Evolutionary conservation across 2,113 vertebrate species (phyloP).

Genomic region (Burhinus bistriatus): DNA sequence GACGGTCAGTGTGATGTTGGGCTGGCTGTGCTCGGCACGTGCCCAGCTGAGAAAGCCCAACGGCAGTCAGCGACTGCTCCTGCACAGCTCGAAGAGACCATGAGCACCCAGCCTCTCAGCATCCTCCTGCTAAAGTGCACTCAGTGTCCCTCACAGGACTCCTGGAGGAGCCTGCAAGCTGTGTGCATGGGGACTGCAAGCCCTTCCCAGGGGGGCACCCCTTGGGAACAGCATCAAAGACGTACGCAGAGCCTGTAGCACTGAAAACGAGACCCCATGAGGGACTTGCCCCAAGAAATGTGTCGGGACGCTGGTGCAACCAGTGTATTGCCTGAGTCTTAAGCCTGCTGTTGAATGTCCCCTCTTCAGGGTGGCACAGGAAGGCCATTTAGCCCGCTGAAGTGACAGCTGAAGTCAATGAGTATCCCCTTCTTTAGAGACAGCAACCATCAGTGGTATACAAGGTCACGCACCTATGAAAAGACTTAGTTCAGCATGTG

Average conservation of each 20-base stretch:
- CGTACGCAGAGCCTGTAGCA: background rate
- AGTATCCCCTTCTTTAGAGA: background rate
- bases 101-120: background rate
- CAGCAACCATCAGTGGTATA: background rate
- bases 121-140: accelerated
- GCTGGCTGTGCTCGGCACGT: accelerated
- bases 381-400: background rate
- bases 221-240: background rate
- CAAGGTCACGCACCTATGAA: background rate
- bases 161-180: background rate
- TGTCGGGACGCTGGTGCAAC: too few species aligned
- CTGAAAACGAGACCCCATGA: background rate
- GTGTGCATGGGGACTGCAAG: background rate
- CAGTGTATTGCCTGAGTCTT: background rate
- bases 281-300: background rate
- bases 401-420: background rate
- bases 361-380: background rate
- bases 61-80: background rate
- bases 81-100: accelerated
- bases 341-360: background rate
- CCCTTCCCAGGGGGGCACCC: too few species aligned
- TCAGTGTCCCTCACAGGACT: background rate
- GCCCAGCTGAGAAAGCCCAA: background rate
- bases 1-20: accelerated
- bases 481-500: background rate